phyloP scores from a whole-genome alignment of 2,113 vertebrate species.

The Mus pahari region DNA sequence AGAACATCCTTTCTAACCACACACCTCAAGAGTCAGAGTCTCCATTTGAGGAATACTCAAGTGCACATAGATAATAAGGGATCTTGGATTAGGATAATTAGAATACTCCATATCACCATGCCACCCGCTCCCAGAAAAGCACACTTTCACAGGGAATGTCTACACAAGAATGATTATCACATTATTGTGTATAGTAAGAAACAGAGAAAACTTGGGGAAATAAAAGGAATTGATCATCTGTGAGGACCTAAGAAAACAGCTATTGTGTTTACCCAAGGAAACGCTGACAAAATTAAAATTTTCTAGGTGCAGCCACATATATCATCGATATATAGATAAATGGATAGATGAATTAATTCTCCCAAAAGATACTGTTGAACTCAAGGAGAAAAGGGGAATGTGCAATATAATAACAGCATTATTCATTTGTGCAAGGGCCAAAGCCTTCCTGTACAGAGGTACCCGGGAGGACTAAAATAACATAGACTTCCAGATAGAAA shows the following conservation, averaged over 20 bases:
- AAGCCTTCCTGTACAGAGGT: neutral
- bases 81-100: neutral
- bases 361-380: neutral
- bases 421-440: neutral
- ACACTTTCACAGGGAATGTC: neutral
- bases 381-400: neutral
- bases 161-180: neutral
- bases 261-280: slow-evolving; percentile 46
- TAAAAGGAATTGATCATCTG: slow-evolving; percentile 50
- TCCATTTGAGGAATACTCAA: neutral
- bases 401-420: neutral
- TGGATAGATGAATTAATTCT: neutral
- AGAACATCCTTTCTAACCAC: neutral
- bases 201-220: neutral
- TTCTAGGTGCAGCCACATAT: neutral
- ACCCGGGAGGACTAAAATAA: neutral
- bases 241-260: neutral
- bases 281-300: slow-evolving; percentile 33
- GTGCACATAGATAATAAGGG: neutral
- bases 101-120: neutral
- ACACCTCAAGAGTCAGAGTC: neutral
- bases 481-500: neutral
- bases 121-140: neutral
- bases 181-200: neutral
- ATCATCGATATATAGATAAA: neutral